Percentiles rank a stretch among this genome's conserved stretches.
Evolutionary conservation across 2,888 invertebrate species (phyloP).

Genomic region (Stenolophus ochropezus): DNA sequence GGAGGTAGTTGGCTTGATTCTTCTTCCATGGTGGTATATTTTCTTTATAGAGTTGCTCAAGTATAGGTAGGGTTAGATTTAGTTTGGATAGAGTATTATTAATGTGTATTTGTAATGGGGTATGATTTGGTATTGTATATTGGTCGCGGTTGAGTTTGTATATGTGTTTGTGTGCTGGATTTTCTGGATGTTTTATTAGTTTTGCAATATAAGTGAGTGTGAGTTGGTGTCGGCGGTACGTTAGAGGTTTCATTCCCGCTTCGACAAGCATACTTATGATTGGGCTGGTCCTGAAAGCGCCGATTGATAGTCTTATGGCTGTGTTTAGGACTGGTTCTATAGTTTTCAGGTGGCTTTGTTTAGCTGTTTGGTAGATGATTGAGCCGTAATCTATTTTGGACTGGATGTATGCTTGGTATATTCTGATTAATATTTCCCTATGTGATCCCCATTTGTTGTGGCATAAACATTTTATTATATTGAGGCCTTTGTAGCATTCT

Average conservation of each 20-base stretch:
- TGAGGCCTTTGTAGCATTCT: conserved; percentile 16
- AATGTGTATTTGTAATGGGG: not conserved
- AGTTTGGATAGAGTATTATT: not conserved
- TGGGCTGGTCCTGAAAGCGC: conserved; percentile 18
- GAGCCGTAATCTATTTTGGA: conserved; percentile 46
- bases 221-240: conserved; percentile 7
- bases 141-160: not conserved
- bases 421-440: conserved; percentile 1
- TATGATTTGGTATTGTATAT: not conserved
- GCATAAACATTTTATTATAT: conserved; percentile 8
- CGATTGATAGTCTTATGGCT: not conserved
- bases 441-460: conserved; percentile 39
- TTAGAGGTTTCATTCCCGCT: not conserved
- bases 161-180: not conserved
- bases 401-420: conserved; percentile 21
- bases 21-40: conserved; percentile 3
- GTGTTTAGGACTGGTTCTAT: conserved; percentile 10
- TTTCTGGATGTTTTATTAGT: not conserved
- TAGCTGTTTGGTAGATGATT: conserved; percentile 24
- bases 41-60: not conserved
- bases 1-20: not conserved
- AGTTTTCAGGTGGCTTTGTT: not conserved
- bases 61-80: not conserved
- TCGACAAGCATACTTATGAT: conserved; percentile 1
- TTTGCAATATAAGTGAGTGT: not conserved